Evolutionary conservation across 2,888 invertebrate genomes (phyloP).

Genomic region (Slavum lentiscoides): DNA sequence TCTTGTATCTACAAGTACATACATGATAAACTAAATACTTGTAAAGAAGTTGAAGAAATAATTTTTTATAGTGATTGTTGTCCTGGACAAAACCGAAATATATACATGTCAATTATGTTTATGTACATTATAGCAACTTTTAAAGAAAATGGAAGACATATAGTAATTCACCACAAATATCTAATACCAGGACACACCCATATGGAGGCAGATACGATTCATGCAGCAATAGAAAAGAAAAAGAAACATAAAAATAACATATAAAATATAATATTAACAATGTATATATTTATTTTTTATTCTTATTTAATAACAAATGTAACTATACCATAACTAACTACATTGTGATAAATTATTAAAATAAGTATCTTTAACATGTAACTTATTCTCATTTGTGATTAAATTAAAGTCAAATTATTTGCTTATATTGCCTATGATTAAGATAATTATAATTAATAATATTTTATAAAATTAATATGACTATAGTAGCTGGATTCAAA

Average conservation of each 20-base stretch:
- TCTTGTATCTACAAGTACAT: conserved; percentile 34
- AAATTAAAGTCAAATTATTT: too few species aligned
- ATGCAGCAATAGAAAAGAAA: conserved; percentile 54
- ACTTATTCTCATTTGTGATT: too few species aligned
- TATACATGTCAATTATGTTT: conserved; percentile 40
- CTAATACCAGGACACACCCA: conserved; percentile 45
- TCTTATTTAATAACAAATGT: too few species aligned
- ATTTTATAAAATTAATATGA: too few species aligned
- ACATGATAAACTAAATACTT: not conserved
- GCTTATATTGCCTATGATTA: too few species aligned
- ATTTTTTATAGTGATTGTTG: conserved; percentile 50
- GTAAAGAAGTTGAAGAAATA: conserved; percentile 13
- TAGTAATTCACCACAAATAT: conserved; percentile 51
- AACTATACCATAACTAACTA: too few species aligned
- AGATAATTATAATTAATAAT: too few species aligned
- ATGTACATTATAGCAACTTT: conserved; percentile 19
- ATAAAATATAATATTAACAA: too few species aligned
- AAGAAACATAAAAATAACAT: conserved; percentile 49
- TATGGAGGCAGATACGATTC: conserved; percentile 54
- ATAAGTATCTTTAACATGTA: too few species aligned
- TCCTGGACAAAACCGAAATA: conserved; percentile 50
- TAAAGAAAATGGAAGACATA: conserved; percentile 11
- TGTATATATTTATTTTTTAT: too few species aligned
- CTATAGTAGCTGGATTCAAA: too few species aligned
- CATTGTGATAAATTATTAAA: too few species aligned